phyloP scores from a whole-genome alignment of 2,888 invertebrate genomes.

The Alloplasta piceator region DNA sequence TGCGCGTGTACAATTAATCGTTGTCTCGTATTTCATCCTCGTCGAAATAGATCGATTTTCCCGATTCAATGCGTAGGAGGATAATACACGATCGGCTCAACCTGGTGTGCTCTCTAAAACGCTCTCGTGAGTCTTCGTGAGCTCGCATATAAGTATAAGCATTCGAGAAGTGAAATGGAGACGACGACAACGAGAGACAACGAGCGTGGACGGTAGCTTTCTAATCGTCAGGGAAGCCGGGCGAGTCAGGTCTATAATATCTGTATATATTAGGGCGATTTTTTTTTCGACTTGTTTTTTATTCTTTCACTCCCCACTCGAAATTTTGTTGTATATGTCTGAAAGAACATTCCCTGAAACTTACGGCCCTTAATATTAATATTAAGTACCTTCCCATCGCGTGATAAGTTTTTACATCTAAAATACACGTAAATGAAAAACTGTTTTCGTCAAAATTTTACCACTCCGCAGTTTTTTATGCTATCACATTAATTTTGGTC shows the following conservation, averaged over 20 bases:
- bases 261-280: background rate
- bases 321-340: too few relatives aligned
- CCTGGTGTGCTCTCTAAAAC: slow-evolving; percentile 21
- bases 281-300: too few relatives aligned
- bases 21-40: slow-evolving; percentile 34
- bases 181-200: slow-evolving; percentile 46
- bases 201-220: slow-evolving; percentile 71
- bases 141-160: slow-evolving; percentile 27
- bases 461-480: too few relatives aligned
- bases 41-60: slow-evolving; percentile 71
- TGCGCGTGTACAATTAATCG: slow-evolving; percentile 4
- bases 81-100: slow-evolving; percentile 68
- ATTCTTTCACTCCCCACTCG: too few relatives aligned
- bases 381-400: too few relatives aligned
- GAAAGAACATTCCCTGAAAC: too few relatives aligned
- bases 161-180: slow-evolving; percentile 71
- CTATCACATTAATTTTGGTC: too few relatives aligned
- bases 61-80: slow-evolving; percentile 71
- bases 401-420: too few relatives aligned
- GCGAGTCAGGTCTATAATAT: slow-evolving; percentile 27
- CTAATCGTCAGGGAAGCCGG: slow-evolving; percentile 75
- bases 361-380: too few relatives aligned
- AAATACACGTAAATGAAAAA: too few relatives aligned
- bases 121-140: slow-evolving; percentile 42
- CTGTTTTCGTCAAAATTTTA: too few relatives aligned